Evolutionary conservation across 2,888 invertebrate species (phyloP), one percentile per base, ranked within the genome.

Genomic region (Meiosimyza decipiens): DNA sequence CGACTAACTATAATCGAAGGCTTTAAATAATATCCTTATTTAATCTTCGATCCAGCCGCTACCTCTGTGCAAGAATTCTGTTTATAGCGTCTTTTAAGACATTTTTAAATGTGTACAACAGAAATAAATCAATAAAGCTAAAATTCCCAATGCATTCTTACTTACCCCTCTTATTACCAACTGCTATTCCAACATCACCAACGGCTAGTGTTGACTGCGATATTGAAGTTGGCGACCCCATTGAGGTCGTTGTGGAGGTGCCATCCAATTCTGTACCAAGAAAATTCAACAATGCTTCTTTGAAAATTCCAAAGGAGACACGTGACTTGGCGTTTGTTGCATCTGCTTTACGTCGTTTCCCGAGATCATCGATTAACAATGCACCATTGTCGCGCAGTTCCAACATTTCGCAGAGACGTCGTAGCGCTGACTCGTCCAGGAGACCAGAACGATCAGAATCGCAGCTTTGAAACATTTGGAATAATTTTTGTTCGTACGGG

Each of bases 401-500:
- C 75, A 95, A 89, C 77, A 94, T 91, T 81, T 92, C 91, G 85
- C 95, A 95, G 65, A 95, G 89, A 75, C 90, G 90, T 69, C 89
- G 87, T 78, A 94, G 89, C 60, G 93, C 92, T 62, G 90, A 88
- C 80, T 89, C 89, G 82, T 92, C 91, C 77, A 95, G 86, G 80
- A 91, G 90, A 79, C 92, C 92, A 82, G 90, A 89, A 81, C 91
- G 91, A 83, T 91, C 90, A 77, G 89, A 89, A 87, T 94, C 92
- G 88, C 94, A 94, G 83, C 93, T 93, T 85, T 93, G 91, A 84
- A 94, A 95, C 83, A 94, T 93, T 80, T 92, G 91, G 80, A 92
- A 91, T 81, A 95, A 89, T 88, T 94, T 94, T 87, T 93, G 91
- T 86, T 95, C 95, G 84, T 95, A 94, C 60, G 92, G 94, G 88